Evolutionary conservation across 2,113 vertebrate species (phyloP).

Genomic region (Orientallactaga bullata): DNA sequence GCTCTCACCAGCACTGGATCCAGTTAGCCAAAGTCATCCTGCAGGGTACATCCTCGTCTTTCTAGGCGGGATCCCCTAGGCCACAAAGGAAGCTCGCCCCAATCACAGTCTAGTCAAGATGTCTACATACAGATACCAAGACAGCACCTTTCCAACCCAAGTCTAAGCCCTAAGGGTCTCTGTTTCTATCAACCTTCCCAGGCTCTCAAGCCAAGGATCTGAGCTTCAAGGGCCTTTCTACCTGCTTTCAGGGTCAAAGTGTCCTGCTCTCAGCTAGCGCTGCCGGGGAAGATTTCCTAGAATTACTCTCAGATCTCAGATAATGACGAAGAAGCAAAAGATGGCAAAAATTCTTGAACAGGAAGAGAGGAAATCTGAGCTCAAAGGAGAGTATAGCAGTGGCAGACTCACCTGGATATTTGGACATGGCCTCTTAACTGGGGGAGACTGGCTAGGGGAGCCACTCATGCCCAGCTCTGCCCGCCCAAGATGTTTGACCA

Average conservation of each 20-base stretch:
- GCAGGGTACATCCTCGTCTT: not conserved
- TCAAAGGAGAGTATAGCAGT: not conserved
- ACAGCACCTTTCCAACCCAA: slow-evolving; percentile 60
- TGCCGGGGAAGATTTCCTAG: slow-evolving; percentile 26
- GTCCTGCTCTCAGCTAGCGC: not conserved
- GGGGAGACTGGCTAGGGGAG: slow-evolving; percentile 90
- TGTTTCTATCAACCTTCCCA: slow-evolving; percentile 12
- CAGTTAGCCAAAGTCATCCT: not conserved
- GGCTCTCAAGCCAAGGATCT: slow-evolving; percentile 4
- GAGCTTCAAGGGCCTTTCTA: not conserved
- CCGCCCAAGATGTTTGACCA: slow-evolving; percentile 95
- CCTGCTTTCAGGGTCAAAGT: slow-evolving; percentile 53
- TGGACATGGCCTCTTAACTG: slow-evolving; percentile 93
- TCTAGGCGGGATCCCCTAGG: not conserved
- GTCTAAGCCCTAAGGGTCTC: not conserved
- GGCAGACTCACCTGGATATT: slow-evolving; percentile 91
- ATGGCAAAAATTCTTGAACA: slow-evolving; percentile 37
- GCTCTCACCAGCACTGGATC: slow-evolving; percentile 9
- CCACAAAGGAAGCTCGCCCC: slow-evolving; percentile 2
- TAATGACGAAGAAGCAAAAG: slow-evolving; percentile 54
- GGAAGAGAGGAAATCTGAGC: slow-evolving; percentile 7
- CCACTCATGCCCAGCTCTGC: slow-evolving; percentile 82
- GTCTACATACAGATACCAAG: not conserved
- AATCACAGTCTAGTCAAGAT: slow-evolving; percentile 39
- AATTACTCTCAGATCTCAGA: slow-evolving; percentile 52